phyloP scores from a whole-genome alignment of 92 coral and sea anemone species.

The Paragorgia papillata region DNA sequence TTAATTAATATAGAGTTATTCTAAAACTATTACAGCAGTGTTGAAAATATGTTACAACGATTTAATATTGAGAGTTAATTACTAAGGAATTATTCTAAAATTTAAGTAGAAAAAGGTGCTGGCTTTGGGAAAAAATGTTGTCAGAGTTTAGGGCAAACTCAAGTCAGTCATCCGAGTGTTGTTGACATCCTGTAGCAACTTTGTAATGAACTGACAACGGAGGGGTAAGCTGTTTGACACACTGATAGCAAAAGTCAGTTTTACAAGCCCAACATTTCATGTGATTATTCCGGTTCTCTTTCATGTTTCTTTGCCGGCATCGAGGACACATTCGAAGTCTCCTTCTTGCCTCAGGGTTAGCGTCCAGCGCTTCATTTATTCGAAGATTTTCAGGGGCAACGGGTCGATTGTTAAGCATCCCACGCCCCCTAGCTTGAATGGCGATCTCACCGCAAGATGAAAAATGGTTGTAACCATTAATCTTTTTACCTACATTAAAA shows the following conservation, averaged over 20 bases:
- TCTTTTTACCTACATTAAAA: slow-evolving; percentile 57
- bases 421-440: not conserved
- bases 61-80: too few species aligned
- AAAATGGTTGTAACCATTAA: slow-evolving; percentile 74
- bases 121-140: too few species aligned
- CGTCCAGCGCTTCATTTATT: slow-evolving; percentile 48
- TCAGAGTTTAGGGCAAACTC: too few species aligned
- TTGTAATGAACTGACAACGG: slow-evolving; percentile 63
- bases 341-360: slow-evolving; percentile 49
- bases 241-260: slow-evolving; percentile 81
- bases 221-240: slow-evolving; percentile 67
- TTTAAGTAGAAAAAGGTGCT: too few species aligned
- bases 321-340: slow-evolving; percentile 67
- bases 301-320: slow-evolving; percentile 84
- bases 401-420: slow-evolving; percentile 52
- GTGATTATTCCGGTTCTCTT: slow-evolving; percentile 75
- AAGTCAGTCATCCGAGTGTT: slow-evolving; percentile 83
- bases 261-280: slow-evolving; percentile 93
- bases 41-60: too few species aligned
- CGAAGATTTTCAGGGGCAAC: slow-evolving; percentile 61
- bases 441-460: slow-evolving; percentile 30
- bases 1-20: too few species aligned
- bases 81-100: too few species aligned
- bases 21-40: too few species aligned
- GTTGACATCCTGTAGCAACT: slow-evolving; percentile 65